Evolutionary conservation across 1,140 invertebrate genomes (phyloP).

Genomic region (Delia radicum): DNA sequence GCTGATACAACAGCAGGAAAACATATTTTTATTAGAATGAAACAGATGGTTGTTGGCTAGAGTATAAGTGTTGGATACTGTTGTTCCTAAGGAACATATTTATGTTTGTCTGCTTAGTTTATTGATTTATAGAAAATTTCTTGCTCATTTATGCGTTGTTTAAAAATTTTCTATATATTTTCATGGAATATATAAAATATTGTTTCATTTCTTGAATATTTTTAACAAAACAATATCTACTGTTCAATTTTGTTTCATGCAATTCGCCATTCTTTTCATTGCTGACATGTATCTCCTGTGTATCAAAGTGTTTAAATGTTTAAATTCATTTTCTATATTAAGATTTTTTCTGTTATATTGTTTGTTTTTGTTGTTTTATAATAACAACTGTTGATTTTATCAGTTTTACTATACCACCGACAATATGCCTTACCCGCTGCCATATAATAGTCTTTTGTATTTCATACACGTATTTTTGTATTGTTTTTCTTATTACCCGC

Average conservation of each 20-base stretch:
- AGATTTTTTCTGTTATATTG: not conserved
- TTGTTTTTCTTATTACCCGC: not conserved
- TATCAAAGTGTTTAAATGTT: not conserved
- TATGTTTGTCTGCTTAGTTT: no score
- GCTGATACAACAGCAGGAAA: no score
- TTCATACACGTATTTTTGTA: not conserved
- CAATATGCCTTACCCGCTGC: no score
- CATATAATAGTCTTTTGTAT: not conserved
- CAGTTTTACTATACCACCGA: not conserved
- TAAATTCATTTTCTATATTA: slow-evolving; percentile 12
- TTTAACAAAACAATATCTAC: no score
- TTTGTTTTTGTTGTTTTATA: slow-evolving; percentile 2
- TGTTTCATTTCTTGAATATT: no score
- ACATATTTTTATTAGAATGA: not conserved
- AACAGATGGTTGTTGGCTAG: not conserved
- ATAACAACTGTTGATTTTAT: not conserved
- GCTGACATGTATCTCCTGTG: not conserved
- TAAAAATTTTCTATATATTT: no score
- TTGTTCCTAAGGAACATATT: not conserved
- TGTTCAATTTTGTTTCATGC: not conserved
- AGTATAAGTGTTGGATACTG: not conserved
- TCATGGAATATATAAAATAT: no score
- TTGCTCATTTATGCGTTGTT: not conserved
- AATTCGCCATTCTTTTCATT: not conserved
- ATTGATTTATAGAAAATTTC: not conserved